Conservation (phyloP, 2,797 vertebrate genomes). For the Sylvilagus floridanus region DNA sequence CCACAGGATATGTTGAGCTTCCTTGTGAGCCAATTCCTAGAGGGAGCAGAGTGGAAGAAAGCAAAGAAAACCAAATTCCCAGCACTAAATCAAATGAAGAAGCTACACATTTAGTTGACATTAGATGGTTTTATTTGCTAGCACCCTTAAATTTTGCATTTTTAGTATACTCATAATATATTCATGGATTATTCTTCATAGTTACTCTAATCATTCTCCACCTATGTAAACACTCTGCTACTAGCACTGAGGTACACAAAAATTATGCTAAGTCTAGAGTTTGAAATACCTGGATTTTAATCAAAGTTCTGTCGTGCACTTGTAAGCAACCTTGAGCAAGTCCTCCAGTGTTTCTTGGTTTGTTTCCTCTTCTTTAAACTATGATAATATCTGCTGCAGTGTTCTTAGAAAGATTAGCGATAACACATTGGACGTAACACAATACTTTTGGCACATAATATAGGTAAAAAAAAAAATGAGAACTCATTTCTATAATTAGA, state of each 20-base stretch:
- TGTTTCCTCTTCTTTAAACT: constrained; percentile 43
- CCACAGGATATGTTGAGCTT: not conserved
- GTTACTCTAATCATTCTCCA: not conserved
- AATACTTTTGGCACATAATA: not conserved
- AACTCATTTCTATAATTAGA: not conserved
- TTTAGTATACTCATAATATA: not conserved
- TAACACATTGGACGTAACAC: not conserved
- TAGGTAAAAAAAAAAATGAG: not conserved
- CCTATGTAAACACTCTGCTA: not conserved
- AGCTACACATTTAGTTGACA: not conserved
- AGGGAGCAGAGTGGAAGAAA: not conserved
- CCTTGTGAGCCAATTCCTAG: not conserved
- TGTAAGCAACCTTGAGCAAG: not conserved
- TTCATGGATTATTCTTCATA: not conserved
- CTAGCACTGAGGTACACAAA: not conserved
- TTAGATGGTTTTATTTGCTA: constrained; percentile 14
- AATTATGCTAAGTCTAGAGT: not conserved
- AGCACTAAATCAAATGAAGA: not conserved
- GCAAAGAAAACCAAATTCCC: not conserved
- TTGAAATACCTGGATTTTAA: not conserved
- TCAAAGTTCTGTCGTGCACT: not conserved
- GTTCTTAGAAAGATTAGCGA: not conserved
- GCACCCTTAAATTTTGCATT: constrained; percentile 10
- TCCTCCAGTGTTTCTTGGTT: not conserved
- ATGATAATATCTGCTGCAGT: not conserved